phyloP scores from a whole-genome alignment of 1,140 invertebrate species.

The Agraylea sexmaculata region DNA sequence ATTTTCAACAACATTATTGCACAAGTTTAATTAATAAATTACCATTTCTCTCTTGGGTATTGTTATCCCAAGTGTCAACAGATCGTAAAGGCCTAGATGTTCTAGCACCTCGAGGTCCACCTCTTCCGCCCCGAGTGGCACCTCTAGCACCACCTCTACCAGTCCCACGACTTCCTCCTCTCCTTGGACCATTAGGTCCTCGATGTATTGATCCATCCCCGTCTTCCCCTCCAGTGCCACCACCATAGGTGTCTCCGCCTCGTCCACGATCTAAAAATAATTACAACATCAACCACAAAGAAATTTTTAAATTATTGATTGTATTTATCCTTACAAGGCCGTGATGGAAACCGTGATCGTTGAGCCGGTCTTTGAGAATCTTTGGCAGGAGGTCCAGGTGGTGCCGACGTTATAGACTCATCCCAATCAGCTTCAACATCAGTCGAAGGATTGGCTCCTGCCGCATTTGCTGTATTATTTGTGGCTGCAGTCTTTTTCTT shows the following conservation, averaged over 20 bases:
- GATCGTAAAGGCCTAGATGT: too few species aligned
- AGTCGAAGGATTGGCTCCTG: slow-evolving; percentile 11
- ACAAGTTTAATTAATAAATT: too few species aligned
- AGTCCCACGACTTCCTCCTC: slow-evolving; percentile 33
- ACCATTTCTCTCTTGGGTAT: too few species aligned
- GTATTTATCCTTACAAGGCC: slow-evolving; percentile 11
- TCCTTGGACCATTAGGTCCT: too few species aligned
- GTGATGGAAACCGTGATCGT: slow-evolving; percentile 3
- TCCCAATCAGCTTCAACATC: slow-evolving; percentile 37
- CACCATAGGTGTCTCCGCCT: too few species aligned
- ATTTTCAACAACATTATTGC: slow-evolving; percentile 1
- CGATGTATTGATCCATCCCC: too few species aligned
- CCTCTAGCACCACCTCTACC: slow-evolving; percentile 27
- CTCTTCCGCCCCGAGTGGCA: slow-evolving; percentile 28
- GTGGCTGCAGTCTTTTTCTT: slow-evolving; percentile 63
- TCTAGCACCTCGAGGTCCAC: slow-evolving; percentile 12
- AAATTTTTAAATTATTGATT: too few species aligned
- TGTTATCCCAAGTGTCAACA: too few species aligned
- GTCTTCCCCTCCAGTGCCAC: too few species aligned
- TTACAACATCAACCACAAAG: too few species aligned
- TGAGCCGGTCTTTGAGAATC: slow-evolving; percentile 8
- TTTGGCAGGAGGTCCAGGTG: slow-evolving; percentile 10
- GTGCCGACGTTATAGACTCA: slow-evolving; percentile 28
- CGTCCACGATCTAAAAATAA: too few species aligned
- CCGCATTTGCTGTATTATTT: slow-evolving; percentile 31